These are phyloP conservation scores for Thripadectes ignobilis DNA, from an alignment of 2,797 vertebrate species.

Conservation along the genomic window DNA sequence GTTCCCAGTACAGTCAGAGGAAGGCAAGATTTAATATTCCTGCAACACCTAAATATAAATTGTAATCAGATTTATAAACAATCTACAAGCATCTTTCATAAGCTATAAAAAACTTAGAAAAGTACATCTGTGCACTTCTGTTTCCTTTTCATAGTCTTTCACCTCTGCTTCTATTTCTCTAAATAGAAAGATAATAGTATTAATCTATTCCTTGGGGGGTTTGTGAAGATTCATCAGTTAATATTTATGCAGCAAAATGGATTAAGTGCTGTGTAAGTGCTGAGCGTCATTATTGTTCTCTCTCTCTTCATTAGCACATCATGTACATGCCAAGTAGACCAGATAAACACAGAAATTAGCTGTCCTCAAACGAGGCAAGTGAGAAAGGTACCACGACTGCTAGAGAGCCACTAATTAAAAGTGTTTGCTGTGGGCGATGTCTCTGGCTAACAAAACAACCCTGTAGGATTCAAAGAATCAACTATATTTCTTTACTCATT, in stretches of 20 bases:
- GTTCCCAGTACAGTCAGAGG: not conserved
- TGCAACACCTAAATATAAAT: not conserved
- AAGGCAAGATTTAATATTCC: not conserved
- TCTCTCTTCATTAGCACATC: constrained; percentile 22
- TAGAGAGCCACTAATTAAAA: not conserved
- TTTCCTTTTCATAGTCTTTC: constrained; percentile 4
- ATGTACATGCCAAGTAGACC: not conserved
- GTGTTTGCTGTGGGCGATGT: not conserved
- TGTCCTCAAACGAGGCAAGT: not conserved
- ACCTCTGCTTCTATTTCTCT: not conserved
- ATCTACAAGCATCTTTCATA: not conserved
- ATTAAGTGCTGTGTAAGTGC: constrained; percentile 1
- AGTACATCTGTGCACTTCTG: not conserved
- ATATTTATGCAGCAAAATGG: constrained; percentile 31
- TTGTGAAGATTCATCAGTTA: constrained; percentile 26
- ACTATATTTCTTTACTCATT: not conserved
- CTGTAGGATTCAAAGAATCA: not conserved
- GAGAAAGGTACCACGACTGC: not conserved
- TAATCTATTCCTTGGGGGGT: constrained; percentile 4
- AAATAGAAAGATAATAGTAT: constrained; percentile 35
- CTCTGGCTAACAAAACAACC: not conserved
- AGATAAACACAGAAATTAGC: constrained; percentile 45
- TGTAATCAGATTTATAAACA: not conserved
- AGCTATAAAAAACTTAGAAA: not conserved
- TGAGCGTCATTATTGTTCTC: constrained; percentile 26